Evolutionary conservation across 2,113 vertebrate species (phyloP).

Genomic region (Pao palembangensis): DNA sequence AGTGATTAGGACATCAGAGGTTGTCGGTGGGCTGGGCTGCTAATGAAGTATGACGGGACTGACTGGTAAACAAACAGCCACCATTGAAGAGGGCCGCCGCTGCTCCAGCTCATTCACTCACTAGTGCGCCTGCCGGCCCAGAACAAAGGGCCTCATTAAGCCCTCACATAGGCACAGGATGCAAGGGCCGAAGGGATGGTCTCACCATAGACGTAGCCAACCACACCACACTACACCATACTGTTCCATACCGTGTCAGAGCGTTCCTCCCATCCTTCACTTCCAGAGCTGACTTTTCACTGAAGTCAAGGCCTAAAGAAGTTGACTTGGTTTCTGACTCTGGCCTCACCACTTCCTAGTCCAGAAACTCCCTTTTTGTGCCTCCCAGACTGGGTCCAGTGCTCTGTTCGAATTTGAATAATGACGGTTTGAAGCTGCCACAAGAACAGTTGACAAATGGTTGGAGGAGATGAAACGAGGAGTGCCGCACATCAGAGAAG

Average conservation of each 20-base stretch:
- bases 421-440: constrained; percentile 48
- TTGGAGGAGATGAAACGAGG: constrained; percentile 44
- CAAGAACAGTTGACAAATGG: constrained; percentile 40
- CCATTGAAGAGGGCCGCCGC: constrained; percentile 71
- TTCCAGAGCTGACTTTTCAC: neutral
- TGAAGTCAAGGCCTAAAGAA: constrained; percentile 19
- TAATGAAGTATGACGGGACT: constrained; percentile 76
- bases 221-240: constrained; percentile 51
- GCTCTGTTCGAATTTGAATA: constrained; percentile 47
- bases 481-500: constrained; percentile 48
- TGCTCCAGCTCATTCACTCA: constrained; percentile 63
- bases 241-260: constrained; percentile 47
- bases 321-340: constrained; percentile 9
- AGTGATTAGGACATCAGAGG: constrained; percentile 73
- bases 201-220: constrained; percentile 49
- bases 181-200: constrained; percentile 53
- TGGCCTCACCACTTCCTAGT: neutral
- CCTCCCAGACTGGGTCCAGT: constrained; percentile 29
- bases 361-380: constrained; percentile 6
- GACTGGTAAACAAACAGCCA: constrained; percentile 74
- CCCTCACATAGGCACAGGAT: constrained; percentile 55
- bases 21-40: constrained; percentile 67
- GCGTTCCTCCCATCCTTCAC: constrained; percentile 13
- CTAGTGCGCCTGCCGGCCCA: constrained; percentile 57
- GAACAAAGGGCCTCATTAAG: constrained; percentile 73